Conservation (phyloP, 2,113 vertebrate species). For the Takifugu bimaculatus region DNA sequence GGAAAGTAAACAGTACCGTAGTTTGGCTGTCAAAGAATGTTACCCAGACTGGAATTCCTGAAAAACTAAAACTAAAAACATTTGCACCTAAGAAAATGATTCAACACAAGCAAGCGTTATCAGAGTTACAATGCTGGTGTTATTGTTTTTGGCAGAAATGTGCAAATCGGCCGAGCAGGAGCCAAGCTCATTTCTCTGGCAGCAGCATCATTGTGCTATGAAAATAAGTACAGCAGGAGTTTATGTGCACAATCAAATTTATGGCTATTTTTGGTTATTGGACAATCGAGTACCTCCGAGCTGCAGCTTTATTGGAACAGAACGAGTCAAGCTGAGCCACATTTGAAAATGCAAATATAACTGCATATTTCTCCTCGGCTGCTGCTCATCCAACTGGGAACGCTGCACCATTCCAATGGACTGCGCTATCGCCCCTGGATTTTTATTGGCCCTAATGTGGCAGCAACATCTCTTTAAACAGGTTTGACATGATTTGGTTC, state of each 20-base stretch:
- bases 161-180: neutral
- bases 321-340: slow-evolving; percentile 9
- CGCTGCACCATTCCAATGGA: neutral
- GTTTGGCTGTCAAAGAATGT: too few species aligned
- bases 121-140: neutral
- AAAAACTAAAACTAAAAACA: too few species aligned
- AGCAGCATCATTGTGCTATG: neutral
- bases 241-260: slow-evolving; percentile 3
- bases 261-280: neutral
- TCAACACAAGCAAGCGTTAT: too few species aligned
- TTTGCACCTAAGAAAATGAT: too few species aligned
- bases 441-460: slow-evolving; percentile 43
- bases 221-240: neutral
- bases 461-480: slow-evolving; percentile 43
- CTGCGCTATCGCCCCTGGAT: slow-evolving; percentile 14
- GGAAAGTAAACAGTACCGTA: too few species aligned
- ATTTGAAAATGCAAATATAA: slow-evolving; percentile 28
- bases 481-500: slow-evolving; percentile 33
- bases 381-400: slow-evolving; percentile 29
- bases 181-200: neutral
- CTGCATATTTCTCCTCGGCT: slow-evolving; percentile 20
- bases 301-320: neutral
- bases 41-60: too few species aligned
- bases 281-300: slow-evolving; percentile 1
- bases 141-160: neutral